Evolutionary conservation across 2,113 vertebrate genomes (phyloP).

Genomic region (Turdus rufiventris): DNA sequence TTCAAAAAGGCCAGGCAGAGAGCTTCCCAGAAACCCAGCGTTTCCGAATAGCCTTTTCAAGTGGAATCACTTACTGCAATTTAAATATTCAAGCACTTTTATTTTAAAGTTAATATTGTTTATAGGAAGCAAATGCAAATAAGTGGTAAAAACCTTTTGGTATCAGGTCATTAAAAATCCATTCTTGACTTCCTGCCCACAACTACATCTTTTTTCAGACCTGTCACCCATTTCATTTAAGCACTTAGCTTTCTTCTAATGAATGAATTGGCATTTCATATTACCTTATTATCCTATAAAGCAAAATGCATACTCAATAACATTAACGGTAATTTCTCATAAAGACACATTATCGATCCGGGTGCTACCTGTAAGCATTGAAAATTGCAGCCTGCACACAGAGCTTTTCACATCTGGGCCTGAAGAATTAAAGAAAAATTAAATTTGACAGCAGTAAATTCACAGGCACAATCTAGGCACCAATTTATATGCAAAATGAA

Average conservation of each 20-base stretch:
- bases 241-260: slow-evolving; percentile 83
- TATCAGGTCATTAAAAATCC: slow-evolving; percentile 76
- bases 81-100: slow-evolving; percentile 57
- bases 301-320: slow-evolving; percentile 93
- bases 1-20: background rate
- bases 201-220: slow-evolving; percentile 84
- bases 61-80: slow-evolving; percentile 21
- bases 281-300: slow-evolving; percentile 94
- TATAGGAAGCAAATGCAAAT: slow-evolving; percentile 65
- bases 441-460: slow-evolving; percentile 99
- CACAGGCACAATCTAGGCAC: slow-evolving; percentile 81
- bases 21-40: background rate
- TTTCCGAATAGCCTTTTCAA: slow-evolving; percentile 8
- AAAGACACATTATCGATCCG: slow-evolving; percentile 97
- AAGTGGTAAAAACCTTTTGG: slow-evolving; percentile 52
- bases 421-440: slow-evolving; percentile 99
- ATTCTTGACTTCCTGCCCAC: slow-evolving; percentile 80
- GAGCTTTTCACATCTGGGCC: slow-evolving; percentile 83
- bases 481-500: slow-evolving; percentile 99
- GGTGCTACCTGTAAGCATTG: slow-evolving; percentile 89
- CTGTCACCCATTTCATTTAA: slow-evolving; percentile 80
- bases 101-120: slow-evolving; percentile 58
- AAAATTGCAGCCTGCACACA: slow-evolving; percentile 89
- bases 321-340: slow-evolving; percentile 96
- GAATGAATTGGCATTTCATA: slow-evolving; percentile 96